A percentile compares a stretch with the other conserved stretches of the same genome.
Conservation (phyloP, 2,797 vertebrate species). For the Pelochelys cantorii region DNA sequence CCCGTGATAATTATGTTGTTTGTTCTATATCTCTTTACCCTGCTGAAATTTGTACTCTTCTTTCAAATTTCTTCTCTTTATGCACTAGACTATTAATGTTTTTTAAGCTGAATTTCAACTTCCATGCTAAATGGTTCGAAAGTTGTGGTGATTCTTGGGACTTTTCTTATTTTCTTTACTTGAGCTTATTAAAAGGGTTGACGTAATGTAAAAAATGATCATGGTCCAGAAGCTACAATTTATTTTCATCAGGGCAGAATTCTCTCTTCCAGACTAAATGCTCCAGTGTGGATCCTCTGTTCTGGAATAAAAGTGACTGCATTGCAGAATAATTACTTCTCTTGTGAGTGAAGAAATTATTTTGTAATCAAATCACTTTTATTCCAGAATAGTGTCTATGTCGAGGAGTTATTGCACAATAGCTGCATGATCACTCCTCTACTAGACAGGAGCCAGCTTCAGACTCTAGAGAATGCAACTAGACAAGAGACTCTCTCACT, state of each 20-base stretch:
- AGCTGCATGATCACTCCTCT: background rate
- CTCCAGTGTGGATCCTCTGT: background rate
- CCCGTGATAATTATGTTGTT: background rate
- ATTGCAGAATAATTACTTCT: background rate
- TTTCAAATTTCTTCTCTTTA: background rate
- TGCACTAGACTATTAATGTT: background rate
- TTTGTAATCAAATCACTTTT: no score
- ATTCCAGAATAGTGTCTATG: no score
- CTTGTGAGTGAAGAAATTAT: no score
- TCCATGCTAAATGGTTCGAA: background rate
- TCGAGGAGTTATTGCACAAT: background rate
- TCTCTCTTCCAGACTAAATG: background rate
- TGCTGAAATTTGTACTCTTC: background rate
- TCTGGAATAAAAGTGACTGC: background rate
- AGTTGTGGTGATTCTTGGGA: background rate
- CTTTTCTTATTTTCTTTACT: background rate
- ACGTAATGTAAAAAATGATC: background rate
- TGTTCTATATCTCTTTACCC: background rate
- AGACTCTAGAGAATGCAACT: background rate
- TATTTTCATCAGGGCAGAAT: background rate
- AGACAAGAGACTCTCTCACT: background rate
- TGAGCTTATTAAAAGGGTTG: background rate
- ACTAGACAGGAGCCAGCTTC: background rate
- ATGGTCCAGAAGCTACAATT: background rate
- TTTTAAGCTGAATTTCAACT: background rate